Base-by-base conservation (phyloP, 2,888 invertebrate genomes). In the Craniophora ligustri region DNA sequence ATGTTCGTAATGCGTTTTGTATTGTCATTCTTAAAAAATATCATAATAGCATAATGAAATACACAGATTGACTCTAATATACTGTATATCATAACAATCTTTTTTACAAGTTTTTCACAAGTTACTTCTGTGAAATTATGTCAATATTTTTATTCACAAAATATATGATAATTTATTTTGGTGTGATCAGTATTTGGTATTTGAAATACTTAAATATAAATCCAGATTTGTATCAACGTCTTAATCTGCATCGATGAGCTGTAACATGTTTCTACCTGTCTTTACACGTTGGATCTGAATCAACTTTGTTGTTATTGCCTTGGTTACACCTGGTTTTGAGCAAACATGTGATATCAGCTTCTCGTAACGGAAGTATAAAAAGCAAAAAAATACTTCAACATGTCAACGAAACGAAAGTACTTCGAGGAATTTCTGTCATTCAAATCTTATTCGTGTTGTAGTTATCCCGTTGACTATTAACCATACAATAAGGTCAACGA, bases 271-370 rank as follows among this genome's bases (percentile, higher is more conserved):
- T 14, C 8, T 55, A 62, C 64, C 40, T 55, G 64, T 64, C 36
- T 21, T 26, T 31, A 49, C 63, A 41, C 21, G 64, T 39, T 64
- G 16, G 10, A 28, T 32, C 41, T 53, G 31, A 39, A 15, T 10
- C 10, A n/a, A n/a, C 32, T 34, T 54, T 31, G 40, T 28, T 7
- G 1, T 8, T 28, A 14, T n/a, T 10, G 13, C 26, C 42, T 34
- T 14, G 32, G 36, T 30, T 21, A 21, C 64, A 64, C 64, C 68
- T 62, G 63, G 68, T 45, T 67, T 31, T 62, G 68, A 64, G 55
- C 61, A 48, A 26, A 26, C 5, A 54, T 31, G 28, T 32, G 23
- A 46, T 63, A 67, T 67, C 62, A 44, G 14, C 28, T 42, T 61
- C 61, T 54, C 53, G 41, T 41, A 6, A 13, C 32, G 18, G 41